Conservation (phyloP, 1,140 invertebrate genomes). For the Teleogryllus occipitalis region DNA sequence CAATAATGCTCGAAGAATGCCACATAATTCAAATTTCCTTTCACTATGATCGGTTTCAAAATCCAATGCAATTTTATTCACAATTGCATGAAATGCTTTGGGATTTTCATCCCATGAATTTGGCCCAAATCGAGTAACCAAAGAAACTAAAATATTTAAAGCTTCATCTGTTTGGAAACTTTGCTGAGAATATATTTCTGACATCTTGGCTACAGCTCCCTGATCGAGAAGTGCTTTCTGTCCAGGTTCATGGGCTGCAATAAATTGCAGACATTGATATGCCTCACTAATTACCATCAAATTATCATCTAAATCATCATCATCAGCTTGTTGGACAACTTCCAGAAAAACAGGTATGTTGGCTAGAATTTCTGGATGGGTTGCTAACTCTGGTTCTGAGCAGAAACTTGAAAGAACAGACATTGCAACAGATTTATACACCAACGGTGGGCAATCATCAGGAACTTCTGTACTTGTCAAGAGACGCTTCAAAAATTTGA, state of each 20-base stretch:
- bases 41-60: constrained; percentile 81
- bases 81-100: constrained; percentile 67
- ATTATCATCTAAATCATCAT: constrained; percentile 69
- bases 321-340: constrained; percentile 69
- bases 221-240: constrained; percentile 65
- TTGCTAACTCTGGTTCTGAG: constrained; percentile 63
- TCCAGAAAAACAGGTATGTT: constrained; percentile 72
- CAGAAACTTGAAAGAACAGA: constrained; percentile 78
- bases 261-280: constrained; percentile 71
- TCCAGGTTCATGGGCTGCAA: constrained; percentile 61
- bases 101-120: constrained; percentile 61
- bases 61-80: constrained; percentile 75
- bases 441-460: constrained; percentile 71
- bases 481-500: constrained; percentile 70
- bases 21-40: constrained; percentile 76
- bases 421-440: constrained; percentile 83
- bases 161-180: constrained; percentile 82
- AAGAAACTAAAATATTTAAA: constrained; percentile 61
- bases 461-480: constrained; percentile 64
- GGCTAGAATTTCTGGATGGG: constrained; percentile 69
- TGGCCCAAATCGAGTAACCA: constrained; percentile 58
- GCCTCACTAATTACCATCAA: constrained; percentile 81
- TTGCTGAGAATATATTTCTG: constrained; percentile 73
- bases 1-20: constrained; percentile 62
- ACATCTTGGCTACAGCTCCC: constrained; percentile 69